Evolutionary conservation across 2,888 invertebrate species (phyloP).

Genomic region (Pyrgus malvae): DNA sequence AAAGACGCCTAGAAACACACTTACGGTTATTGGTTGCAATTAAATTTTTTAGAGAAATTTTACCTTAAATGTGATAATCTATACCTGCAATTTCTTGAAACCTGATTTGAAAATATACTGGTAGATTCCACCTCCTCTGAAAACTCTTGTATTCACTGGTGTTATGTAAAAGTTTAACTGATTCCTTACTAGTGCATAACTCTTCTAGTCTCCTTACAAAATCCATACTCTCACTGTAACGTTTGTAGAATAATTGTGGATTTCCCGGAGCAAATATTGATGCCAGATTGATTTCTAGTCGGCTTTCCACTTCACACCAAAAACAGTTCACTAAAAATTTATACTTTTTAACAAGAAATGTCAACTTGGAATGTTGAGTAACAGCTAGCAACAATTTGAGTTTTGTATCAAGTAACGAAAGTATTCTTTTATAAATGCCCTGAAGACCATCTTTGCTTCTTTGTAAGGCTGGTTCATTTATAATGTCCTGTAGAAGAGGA

Average conservation of each 20-base stretch:
- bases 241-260: constrained; percentile 92
- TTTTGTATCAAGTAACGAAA: constrained; percentile 87
- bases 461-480: constrained; percentile 85
- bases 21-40: background rate
- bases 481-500: constrained; percentile 86
- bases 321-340: constrained; percentile 89
- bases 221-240: constrained; percentile 89
- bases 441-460: constrained; percentile 84
- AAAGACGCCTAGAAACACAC: constrained; percentile 56
- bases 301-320: constrained; percentile 92
- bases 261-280: constrained; percentile 96
- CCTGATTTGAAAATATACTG: constrained; percentile 97
- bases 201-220: constrained; percentile 88
- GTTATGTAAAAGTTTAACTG: constrained; percentile 81
- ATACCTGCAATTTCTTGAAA: constrained; percentile 96
- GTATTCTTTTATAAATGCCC: constrained; percentile 87
- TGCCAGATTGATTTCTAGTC: constrained; percentile 89
- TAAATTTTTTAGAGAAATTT: no score
- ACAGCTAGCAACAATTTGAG: constrained; percentile 80
- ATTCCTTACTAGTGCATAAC: constrained; percentile 82
- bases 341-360: constrained; percentile 65
- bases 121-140: constrained; percentile 94
- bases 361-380: constrained; percentile 75
- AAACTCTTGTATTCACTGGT: constrained; percentile 89
- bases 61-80: no score